Evolutionary conservation across 2,888 invertebrate genomes (phyloP).

Genomic region (Doris montereyensis): DNA sequence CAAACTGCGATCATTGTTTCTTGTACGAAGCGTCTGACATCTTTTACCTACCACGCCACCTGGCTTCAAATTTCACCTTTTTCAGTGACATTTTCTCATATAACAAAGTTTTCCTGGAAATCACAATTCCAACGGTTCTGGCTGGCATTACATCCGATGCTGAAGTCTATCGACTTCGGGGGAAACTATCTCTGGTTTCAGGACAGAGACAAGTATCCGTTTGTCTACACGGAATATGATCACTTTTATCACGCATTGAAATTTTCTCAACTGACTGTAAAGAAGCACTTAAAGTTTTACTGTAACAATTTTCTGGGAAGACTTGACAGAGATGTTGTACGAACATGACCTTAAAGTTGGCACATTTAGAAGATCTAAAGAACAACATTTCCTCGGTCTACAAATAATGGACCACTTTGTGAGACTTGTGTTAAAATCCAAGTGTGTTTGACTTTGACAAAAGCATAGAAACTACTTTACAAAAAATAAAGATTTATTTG

Average conservation of each 20-base stretch:
- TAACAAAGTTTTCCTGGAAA: slow-evolving; percentile 23
- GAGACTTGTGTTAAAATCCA: too few relatives aligned
- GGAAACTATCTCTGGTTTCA: slow-evolving; percentile 34
- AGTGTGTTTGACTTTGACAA: too few relatives aligned
- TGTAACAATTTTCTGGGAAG: too few relatives aligned
- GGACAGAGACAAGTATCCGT: background rate
- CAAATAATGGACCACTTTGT: too few relatives aligned
- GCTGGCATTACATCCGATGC: slow-evolving; percentile 10
- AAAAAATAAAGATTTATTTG: too few relatives aligned
- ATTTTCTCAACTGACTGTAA: slow-evolving; percentile 8
- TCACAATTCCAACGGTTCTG: slow-evolving; percentile 30
- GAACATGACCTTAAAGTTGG: too few relatives aligned
- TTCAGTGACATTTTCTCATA: slow-evolving; percentile 20
- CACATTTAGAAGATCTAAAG: too few relatives aligned
- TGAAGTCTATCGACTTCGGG: slow-evolving; percentile 22
- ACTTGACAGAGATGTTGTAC: too few relatives aligned
- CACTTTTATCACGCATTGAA: slow-evolving; percentile 34
- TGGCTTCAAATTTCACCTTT: slow-evolving; percentile 22
- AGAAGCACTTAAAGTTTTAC: too few relatives aligned
- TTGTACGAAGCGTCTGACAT: slow-evolving; percentile 39
- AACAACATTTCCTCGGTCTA: too few relatives aligned
- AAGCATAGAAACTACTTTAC: too few relatives aligned
- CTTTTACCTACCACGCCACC: slow-evolving; percentile 22
- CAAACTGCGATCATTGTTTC: slow-evolving; percentile 24
- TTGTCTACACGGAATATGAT: slow-evolving; percentile 19